These are phyloP conservation scores for Lasioglossum morio DNA, from an alignment of 2,888 invertebrate genomes.

Conservation along the genomic window DNA sequence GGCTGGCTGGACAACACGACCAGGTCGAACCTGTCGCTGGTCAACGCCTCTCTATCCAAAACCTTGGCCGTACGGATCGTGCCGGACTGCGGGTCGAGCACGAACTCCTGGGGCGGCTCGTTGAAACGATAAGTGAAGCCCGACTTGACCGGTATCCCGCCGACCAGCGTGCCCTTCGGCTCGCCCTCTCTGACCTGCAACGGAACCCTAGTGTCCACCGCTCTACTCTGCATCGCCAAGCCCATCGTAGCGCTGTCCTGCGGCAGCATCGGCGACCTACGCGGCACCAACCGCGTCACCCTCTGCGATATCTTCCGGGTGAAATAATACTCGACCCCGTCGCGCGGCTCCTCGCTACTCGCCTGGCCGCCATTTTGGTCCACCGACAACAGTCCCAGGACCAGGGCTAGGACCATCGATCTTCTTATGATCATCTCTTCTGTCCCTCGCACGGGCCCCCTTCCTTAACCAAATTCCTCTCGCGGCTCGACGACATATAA, in stretches of 20 bases:
- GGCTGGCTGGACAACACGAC: constrained; percentile 96
- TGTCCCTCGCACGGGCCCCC: constrained; percentile 67
- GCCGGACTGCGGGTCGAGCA: constrained; percentile 93
- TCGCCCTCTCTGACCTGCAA: constrained; percentile 95
- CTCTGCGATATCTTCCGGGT: constrained; percentile 65
- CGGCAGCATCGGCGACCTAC: constrained; percentile 81
- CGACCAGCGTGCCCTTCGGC: constrained; percentile 93
- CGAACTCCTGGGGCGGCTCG: constrained; percentile 95
- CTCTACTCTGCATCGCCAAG: constrained; percentile 92
- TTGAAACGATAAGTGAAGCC: constrained; percentile 97
- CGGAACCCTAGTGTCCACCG: constrained; percentile 94
- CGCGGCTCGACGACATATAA: constrained; percentile 58
- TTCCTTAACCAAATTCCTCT: constrained; percentile 64
- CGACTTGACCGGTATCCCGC: constrained; percentile 93
- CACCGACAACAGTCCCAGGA: constrained; percentile 77
- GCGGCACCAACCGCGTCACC: constrained; percentile 77
- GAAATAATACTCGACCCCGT: constrained; percentile 42
- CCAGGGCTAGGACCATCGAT: constrained; percentile 79
- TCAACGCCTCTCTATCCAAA: constrained; percentile 94
- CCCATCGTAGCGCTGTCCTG: constrained; percentile 78
- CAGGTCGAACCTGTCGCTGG: constrained; percentile 93
- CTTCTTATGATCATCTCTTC: constrained; percentile 79
- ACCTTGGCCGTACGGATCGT: constrained; percentile 92
- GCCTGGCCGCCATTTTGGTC: constrained; percentile 74
- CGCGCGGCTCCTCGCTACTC: constrained; percentile 43